Percentiles rank a stretch among this genome's conserved stretches.
These are phyloP conservation scores for Emys orbicularis DNA, from an alignment of 2,797 vertebrate genomes.

Conservation along the genomic window DNA sequence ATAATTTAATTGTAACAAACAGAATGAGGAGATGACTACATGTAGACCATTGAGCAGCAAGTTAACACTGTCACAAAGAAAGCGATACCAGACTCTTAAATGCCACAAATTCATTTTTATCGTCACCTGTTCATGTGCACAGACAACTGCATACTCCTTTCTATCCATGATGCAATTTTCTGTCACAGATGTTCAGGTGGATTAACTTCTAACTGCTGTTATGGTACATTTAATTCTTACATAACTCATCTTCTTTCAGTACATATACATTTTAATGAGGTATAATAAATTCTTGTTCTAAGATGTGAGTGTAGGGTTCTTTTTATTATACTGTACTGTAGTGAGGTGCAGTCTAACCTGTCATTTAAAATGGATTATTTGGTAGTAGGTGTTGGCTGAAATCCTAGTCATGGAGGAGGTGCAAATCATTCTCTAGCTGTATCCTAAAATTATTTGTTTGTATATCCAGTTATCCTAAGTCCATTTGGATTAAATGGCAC, in stretches of 20 bases:
- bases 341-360: not conserved
- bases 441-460: slow-evolving; percentile 27
- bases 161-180: slow-evolving; percentile 2
- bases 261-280: slow-evolving; percentile 8
- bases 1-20: not conserved
- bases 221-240: not conserved
- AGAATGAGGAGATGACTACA: not conserved
- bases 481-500: slow-evolving; percentile 97
- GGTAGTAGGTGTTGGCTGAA: not conserved
- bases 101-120: not conserved
- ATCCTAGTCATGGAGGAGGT: not conserved
- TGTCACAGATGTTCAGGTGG: slow-evolving; percentile 30
- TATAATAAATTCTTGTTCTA: slow-evolving; percentile 31
- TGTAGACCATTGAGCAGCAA: slow-evolving; percentile 1
- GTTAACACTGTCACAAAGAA: not conserved
- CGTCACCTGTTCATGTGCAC: not conserved
- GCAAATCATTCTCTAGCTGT: not conserved
- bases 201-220: slow-evolving; percentile 10
- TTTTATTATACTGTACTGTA: not conserved
- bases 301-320: not conserved
- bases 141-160: not conserved
- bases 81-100: not conserved
- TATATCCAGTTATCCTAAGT: slow-evolving; percentile 93
- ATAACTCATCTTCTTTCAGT: not conserved
- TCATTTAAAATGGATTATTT: not conserved